Evolutionary conservation across 2,888 invertebrate species (phyloP).

Genomic region (Augiades crinisus): DNA sequence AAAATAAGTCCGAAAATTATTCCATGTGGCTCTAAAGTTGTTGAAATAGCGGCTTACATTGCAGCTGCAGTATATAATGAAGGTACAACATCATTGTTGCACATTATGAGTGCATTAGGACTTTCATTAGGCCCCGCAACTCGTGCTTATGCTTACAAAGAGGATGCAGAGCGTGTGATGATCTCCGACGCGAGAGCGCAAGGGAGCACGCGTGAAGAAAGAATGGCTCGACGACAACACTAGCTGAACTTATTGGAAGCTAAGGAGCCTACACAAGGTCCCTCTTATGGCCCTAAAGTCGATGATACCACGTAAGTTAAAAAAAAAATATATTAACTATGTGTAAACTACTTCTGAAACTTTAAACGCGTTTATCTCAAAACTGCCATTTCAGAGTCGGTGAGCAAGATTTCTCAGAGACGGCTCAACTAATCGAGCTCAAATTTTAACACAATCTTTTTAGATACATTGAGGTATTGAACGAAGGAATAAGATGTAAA

Average conservation of each 20-base stretch:
- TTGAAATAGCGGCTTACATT: constrained; percentile 9
- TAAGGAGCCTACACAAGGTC: background rate
- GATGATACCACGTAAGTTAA: background rate
- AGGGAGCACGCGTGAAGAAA: constrained; percentile 20
- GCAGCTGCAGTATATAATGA: constrained; percentile 8
- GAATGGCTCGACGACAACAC: constrained; percentile 26
- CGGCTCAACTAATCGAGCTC: background rate
- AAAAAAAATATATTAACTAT: background rate
- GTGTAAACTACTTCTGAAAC: background rate
- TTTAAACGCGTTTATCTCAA: background rate
- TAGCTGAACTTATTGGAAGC: constrained; percentile 16
- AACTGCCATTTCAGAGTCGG: background rate
- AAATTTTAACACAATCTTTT: background rate
- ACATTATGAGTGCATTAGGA: constrained; percentile 4
- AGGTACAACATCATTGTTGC: constrained; percentile 5
- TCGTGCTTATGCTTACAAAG: constrained; percentile 10
- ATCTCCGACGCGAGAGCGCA: constrained; percentile 20
- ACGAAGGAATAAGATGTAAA: background rate
- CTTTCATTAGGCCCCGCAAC: background rate
- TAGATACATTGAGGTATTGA: background rate
- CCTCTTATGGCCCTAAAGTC: background rate
- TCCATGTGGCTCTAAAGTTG: constrained; percentile 13
- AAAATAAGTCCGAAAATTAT: constrained; percentile 13
- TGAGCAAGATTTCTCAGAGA: background rate
- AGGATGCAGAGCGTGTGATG: constrained; percentile 20